These are phyloP conservation scores for Halcyon senegalensis DNA, from an alignment of 2,113 vertebrate genomes.

Conservation along the genomic window DNA sequence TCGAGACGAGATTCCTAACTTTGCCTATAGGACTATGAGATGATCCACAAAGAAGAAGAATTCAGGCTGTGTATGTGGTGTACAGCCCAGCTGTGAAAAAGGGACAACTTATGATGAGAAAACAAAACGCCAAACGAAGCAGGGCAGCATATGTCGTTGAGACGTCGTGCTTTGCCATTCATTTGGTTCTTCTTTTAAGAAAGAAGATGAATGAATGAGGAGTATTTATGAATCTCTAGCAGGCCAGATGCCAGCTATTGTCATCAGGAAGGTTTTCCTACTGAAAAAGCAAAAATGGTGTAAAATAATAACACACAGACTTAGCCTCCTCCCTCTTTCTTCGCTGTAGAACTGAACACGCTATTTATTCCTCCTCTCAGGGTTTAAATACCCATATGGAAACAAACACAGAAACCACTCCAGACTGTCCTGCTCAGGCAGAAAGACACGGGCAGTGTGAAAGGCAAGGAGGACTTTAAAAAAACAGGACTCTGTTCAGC, in stretches of 20 bases:
- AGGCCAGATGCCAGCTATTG: background rate
- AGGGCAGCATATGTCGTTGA: background rate
- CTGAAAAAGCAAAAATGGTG: background rate
- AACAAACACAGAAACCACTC: background rate
- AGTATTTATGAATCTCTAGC: conserved; percentile 1
- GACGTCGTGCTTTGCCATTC: background rate
- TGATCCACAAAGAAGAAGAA: conserved; percentile 25
- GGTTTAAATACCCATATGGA: background rate
- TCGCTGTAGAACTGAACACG: background rate
- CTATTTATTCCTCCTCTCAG: background rate
- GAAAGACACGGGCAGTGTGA: background rate
- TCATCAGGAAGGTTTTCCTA: background rate
- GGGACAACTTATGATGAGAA: background rate
- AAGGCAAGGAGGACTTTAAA: background rate
- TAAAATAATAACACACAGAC: background rate
- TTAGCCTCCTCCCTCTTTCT: background rate
- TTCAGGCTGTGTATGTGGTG: background rate
- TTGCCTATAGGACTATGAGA: background rate
- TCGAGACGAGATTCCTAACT: background rate
- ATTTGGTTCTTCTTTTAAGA: background rate
- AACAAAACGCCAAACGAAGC: background rate
- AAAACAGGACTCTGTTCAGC: background rate
- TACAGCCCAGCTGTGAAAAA: background rate
- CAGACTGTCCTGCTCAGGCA: background rate
- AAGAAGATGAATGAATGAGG: background rate